Conservation (phyloP, 2,797 vertebrate species). For the Crocodylus rhombifer region DNA sequence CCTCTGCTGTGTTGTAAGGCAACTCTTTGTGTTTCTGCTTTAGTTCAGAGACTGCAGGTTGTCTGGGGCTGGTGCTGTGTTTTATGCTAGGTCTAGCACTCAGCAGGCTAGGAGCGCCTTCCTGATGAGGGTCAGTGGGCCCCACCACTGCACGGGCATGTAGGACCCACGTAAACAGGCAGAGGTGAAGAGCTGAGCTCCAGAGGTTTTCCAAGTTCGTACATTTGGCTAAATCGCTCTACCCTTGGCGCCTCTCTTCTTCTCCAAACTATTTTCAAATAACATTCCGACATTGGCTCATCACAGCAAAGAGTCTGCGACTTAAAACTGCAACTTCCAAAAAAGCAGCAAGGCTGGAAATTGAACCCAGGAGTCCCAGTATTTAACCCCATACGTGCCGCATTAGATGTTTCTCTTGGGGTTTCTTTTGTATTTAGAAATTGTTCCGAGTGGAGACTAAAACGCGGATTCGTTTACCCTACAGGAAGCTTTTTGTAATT, state of each 20-base stretch:
- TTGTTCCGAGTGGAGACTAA: neutral
- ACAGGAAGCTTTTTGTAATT: neutral
- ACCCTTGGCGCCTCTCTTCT: neutral
- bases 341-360: neutral
- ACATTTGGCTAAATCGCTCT: neutral
- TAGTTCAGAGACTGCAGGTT: neutral
- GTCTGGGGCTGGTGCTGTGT: neutral
- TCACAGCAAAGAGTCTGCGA: neutral
- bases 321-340: neutral
- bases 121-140: neutral
- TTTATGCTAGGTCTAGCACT: rapidly evolving
- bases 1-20: rapidly evolving
- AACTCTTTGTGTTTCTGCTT: neutral
- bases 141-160: neutral
- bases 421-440: neutral
- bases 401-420: rapidly evolving
- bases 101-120: neutral
- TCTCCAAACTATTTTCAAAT: neutral
- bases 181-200: neutral
- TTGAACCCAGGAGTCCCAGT: neutral
- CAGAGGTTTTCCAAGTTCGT: neutral
- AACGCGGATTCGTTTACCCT: neutral
- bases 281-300: neutral
- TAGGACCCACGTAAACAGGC: too few species aligned
- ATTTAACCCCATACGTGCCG: neutral